Base-by-base conservation (phyloP, 2,113 vertebrate genomes). In the Phycodurus eques region DNA sequence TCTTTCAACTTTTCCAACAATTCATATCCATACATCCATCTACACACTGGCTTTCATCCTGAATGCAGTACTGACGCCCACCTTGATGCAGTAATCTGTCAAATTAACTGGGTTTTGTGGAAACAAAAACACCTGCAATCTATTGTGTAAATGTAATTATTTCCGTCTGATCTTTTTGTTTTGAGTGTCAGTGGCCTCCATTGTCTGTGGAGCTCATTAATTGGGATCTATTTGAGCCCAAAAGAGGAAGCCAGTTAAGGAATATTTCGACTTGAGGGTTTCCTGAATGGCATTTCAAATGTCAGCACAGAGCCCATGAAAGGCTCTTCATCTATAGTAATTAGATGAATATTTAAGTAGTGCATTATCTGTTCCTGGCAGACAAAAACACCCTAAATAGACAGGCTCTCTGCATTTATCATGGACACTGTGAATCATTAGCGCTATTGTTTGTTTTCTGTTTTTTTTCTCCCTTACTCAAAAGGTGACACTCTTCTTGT, bases 311-410 rank as follows among this genome's bases (percentile, higher is more conserved):
- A 39, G 27, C 73, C 78, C 61, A 79, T 80, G 80, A 76, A 84
- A 74, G 74, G 69, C 84, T 73, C 78, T 68, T 84, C 85, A 80
- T 87, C 74, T 87, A 67, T 63, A 76, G 79, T 85, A 88, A 91
- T 90, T 89, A 82, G 74, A 83, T 88, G 87, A 85, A 89, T 90
- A 89, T 89, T 91, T 89, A 91, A 88, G 81, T 67, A 81, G 83
- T 59, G 33, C 70, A 89, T 85, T 91, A 89, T 85, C 87, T 69
- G 75, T 76, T 81, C 73, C 79, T 71, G 69, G 76, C 84, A 88
- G 88, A 80, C 82, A 70, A 87, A 88, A 88, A 75, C 70, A 78
- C 69, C 44, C 57, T 43, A 65, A 84, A 83, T 77, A 75, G 64
- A 84, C n/a, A 65, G 74, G 57, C 74, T 76, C 61, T 31, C 62